A percentile compares a stretch with the other conserved stretches of the same genome.
phyloP scores from a whole-genome alignment of 2,797 vertebrate species.

The Uromys caudimaculatus region DNA sequence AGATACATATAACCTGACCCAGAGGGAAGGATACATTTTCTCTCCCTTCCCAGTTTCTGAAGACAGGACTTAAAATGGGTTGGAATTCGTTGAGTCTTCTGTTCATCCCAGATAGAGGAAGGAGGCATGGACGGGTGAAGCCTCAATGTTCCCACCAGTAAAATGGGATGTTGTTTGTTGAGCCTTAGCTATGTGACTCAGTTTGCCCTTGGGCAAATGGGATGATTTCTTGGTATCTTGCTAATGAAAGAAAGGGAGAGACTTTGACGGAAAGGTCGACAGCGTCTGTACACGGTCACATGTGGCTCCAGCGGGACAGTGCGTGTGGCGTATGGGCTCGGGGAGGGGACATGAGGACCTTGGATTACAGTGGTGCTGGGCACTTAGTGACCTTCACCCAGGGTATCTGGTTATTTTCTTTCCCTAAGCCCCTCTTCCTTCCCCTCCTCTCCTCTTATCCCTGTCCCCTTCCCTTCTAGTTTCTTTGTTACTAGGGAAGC shows the following conservation, averaged over 20 bases:
- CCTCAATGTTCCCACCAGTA: background rate
- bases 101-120: background rate
- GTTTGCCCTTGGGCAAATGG: background rate
- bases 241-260: background rate
- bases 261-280: rapidly evolving
- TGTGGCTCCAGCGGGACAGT: background rate
- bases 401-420: background rate
- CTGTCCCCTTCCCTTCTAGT: background rate
- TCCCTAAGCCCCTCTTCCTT: no score
- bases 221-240: background rate
- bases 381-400: background rate
- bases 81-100: background rate
- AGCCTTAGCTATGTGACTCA: background rate
- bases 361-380: background rate
- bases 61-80: background rate
- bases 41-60: background rate
- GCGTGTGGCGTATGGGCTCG: rapidly evolving
- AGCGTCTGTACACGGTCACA: rapidly evolving
- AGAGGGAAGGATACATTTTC: background rate
- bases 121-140: background rate
- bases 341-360: background rate
- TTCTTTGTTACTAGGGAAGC: background rate
- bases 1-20: background rate
- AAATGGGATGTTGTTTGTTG: background rate
- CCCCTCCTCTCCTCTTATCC: rapidly evolving